phyloP scores from a whole-genome alignment of 2,888 invertebrate genomes.

The Pheosia gnoma region DNA sequence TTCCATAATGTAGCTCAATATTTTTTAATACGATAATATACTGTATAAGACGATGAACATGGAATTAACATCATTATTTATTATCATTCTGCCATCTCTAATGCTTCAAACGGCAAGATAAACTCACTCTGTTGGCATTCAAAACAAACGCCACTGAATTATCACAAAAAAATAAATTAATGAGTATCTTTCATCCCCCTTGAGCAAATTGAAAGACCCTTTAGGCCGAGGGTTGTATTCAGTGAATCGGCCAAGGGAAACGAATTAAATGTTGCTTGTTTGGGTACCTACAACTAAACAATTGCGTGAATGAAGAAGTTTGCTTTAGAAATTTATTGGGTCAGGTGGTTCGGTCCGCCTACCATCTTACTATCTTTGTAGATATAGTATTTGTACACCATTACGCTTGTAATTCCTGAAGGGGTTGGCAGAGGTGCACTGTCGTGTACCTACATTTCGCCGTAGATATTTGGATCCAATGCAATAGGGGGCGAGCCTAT shows the following conservation, averaged over 20 bases:
- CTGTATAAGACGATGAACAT: no score
- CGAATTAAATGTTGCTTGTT: conserved; percentile 27
- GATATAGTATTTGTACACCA: no score
- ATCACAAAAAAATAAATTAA: conserved; percentile 5
- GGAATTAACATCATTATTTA: no score
- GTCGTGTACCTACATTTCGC: no score
- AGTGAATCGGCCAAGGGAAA: conserved; percentile 18
- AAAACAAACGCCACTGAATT: not conserved
- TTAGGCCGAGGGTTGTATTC: conserved; percentile 12
- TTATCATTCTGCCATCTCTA: not conserved
- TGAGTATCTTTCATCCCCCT: conserved; percentile 5
- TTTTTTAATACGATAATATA: no score
- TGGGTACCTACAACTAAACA: conserved; percentile 17
- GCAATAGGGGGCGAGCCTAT: no score
- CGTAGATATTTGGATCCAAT: no score
- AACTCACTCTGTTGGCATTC: conserved; percentile 1
- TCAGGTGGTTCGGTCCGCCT: conserved; percentile 10
- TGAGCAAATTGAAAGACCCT: conserved; percentile 8
- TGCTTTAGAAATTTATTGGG: conserved; percentile 19
- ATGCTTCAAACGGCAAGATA: not conserved
- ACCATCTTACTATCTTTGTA: conserved; percentile 2
- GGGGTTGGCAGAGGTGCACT: not conserved
- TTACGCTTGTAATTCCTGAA: not conserved
- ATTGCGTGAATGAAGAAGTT: conserved; percentile 36
- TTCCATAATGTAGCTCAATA: no score